phyloP scores from a whole-genome alignment of 64 coral and sea anemone genomes.

The Porites lutea region DNA sequence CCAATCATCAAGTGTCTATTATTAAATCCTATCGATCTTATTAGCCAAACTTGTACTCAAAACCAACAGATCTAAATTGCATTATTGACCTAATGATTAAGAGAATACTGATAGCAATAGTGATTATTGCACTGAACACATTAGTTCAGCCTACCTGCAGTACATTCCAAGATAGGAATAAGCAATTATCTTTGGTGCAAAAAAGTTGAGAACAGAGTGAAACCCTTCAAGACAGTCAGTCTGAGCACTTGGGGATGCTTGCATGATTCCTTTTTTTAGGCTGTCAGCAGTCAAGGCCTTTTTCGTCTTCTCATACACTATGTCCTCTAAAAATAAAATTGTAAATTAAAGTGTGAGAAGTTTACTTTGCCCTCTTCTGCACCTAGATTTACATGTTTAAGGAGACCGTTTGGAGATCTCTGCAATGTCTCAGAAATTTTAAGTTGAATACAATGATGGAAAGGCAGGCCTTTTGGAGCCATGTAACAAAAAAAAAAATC shows the following conservation, averaged over 20 bases:
- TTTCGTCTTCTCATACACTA: constrained; percentile 32
- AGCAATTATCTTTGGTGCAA: constrained; percentile 60
- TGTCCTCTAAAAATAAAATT: constrained; percentile 4
- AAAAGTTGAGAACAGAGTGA: constrained; percentile 55
- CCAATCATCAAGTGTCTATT: too few relatives aligned
- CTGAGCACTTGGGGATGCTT: constrained; percentile 50
- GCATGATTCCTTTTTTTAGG: constrained; percentile 37
- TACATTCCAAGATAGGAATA: constrained; percentile 61
- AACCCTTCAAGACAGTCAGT: constrained; percentile 59
- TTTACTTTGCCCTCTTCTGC: constrained; percentile 6
- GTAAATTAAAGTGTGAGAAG: constrained; percentile 17
- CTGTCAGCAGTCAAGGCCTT: constrained; percentile 20
- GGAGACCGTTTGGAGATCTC: too few relatives aligned
- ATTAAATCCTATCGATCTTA: too few relatives aligned
- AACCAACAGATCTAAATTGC: too few relatives aligned
- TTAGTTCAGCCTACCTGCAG: constrained; percentile 34
- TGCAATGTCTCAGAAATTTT: too few relatives aligned
- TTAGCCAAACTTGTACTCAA: too few relatives aligned
- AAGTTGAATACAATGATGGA: too few relatives aligned
- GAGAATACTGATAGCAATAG: background rate
- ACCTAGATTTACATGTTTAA: too few relatives aligned
- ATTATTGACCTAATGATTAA: background rate
- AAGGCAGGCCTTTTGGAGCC: background rate
- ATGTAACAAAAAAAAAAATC: too few relatives aligned
- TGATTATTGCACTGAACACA: background rate